Percentiles rank a stretch among this genome's conserved stretches.
These are phyloP conservation scores for Drosophila nannoptera DNA, from an alignment of 1,140 invertebrate species.

Conservation along the genomic window DNA sequence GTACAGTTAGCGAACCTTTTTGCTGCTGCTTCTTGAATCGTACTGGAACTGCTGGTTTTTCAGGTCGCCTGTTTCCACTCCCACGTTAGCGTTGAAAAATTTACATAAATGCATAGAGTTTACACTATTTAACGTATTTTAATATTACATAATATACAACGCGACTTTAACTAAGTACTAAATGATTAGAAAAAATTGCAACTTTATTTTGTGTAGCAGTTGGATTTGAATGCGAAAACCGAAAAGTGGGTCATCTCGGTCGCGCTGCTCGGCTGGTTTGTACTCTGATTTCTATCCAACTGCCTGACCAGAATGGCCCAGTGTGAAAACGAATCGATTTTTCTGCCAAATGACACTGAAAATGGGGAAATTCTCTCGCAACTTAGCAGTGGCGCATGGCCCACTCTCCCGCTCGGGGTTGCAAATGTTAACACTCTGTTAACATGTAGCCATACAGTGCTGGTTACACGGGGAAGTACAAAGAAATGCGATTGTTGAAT, in stretches of 20 bases:
- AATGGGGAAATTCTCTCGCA: conserved; percentile 66
- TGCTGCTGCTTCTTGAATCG: conserved; percentile 48
- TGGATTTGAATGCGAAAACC: conserved; percentile 75
- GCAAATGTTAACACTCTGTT: conserved; percentile 47
- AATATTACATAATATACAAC: conserved; percentile 70
- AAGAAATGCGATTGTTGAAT: conserved; percentile 50
- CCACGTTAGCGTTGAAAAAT: conserved; percentile 65
- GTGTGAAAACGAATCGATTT: conserved; percentile 70
- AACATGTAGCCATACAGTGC: conserved; percentile 11
- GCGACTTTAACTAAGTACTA: conserved; percentile 46
- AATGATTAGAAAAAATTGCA: conserved; percentile 60
- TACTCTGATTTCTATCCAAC: conserved; percentile 73
- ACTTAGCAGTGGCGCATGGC: not conserved
- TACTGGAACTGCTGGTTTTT: conserved; percentile 63
- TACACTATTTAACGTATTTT: conserved; percentile 62
- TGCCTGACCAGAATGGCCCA: conserved; percentile 65
- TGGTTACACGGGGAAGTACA: not conserved
- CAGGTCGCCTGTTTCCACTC: conserved; percentile 68
- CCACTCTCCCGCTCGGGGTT: conserved; percentile 46
- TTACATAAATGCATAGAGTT: conserved; percentile 76
- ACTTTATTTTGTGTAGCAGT: conserved; percentile 63
- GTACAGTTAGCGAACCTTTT: conserved; percentile 60
- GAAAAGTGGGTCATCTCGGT: conserved; percentile 79
- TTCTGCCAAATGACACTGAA: conserved; percentile 72
- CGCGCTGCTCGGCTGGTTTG: conserved; percentile 74